Base-by-base conservation (phyloP, 2,797 vertebrate genomes). In the Enteromius radiatus region DNA sequence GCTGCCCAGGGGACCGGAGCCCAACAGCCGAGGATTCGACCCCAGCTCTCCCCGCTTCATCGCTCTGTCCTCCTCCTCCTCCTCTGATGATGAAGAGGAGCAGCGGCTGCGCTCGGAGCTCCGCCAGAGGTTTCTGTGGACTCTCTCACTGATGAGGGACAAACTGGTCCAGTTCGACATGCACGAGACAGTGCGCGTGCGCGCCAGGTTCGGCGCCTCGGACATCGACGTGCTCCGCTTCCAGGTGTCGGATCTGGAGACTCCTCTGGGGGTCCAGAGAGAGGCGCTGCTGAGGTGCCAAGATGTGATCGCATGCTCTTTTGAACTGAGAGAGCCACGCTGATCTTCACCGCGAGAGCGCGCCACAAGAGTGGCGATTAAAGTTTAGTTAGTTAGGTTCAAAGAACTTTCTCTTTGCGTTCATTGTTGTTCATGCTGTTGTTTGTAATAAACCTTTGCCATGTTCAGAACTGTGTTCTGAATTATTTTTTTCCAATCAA, bases 181-280 rank as follows among this genome's bases (percentile, higher is more conserved):
- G 91, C 87, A 96, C 0, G 95, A 95, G 36, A 93, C 92, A 0
- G 96, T 97, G 45, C 91, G 83, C 0, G 94, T 98, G 70, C 90
- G 91, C 0, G 97, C 96, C 0, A 91, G 85, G 5, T 97, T 98
- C 1, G 93, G 95, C 0, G 94, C 96, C 0, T 95, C 96, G 0
- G 97, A 97, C 77, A 95, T 97, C 0, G 96, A 97, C 1, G 92
- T 96, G 47, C 92, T 96, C 81, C 97, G 97, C 88, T 96, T 97
- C 86, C 96, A 97, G 41, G 96, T 97, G 70, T 96, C 95, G 0
- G 93, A 96, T 78, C 87, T 98, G 75, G 94, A 96, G 85, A 98
- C 96, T 0, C 97, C 96, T 0, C 93, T 97, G 2, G 97, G 96
- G 0, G 93, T 97, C 15, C 96, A 97, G 74, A 96, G 94, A 3